phyloP scores from a whole-genome alignment of 23 tunicate species.

The Diplosoma virens region DNA sequence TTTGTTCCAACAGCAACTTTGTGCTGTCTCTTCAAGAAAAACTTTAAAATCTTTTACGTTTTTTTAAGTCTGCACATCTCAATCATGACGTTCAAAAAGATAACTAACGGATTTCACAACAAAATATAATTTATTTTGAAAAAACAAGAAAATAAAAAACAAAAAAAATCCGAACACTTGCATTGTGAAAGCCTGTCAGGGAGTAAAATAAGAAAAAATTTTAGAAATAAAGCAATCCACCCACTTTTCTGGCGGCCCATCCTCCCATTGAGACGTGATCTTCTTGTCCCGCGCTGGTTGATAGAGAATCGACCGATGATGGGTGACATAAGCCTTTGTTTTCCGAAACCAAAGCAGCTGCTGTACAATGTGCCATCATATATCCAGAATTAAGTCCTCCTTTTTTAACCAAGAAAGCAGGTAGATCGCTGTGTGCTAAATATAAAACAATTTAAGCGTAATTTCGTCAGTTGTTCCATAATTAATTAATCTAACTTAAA shows the following conservation, averaged over 20 bases:
- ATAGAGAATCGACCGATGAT: slow-evolving; percentile 82
- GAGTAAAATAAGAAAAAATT: too few species aligned
- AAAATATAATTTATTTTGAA: too few species aligned
- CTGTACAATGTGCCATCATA: slow-evolving; percentile 96
- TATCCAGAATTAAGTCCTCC: slow-evolving; percentile 94
- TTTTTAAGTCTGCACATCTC: too few species aligned
- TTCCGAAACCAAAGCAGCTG: slow-evolving; percentile 93
- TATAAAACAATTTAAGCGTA: neutral
- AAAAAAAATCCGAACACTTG: too few species aligned
- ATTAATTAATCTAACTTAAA: too few species aligned
- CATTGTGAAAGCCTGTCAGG: too few species aligned
- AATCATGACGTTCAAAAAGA: too few species aligned
- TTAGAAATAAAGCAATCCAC: neutral
- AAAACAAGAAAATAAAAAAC: neutral
- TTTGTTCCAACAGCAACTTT: too few species aligned
- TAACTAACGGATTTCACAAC: too few species aligned
- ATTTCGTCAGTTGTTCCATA: too few species aligned
- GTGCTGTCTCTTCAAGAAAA: too few species aligned
- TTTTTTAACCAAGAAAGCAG: slow-evolving; percentile 89
- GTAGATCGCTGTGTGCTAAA: slow-evolving; percentile 62
- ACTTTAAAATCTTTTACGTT: too few species aligned
- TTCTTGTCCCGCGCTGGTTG: slow-evolving; percentile 97
- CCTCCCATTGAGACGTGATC: slow-evolving; percentile 99
- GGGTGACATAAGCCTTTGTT: slow-evolving; percentile 92
- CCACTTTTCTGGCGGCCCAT: slow-evolving; percentile 92